Conservation (phyloP, 2,113 vertebrate species). For the Pelvicachromis taeniatus region DNA sequence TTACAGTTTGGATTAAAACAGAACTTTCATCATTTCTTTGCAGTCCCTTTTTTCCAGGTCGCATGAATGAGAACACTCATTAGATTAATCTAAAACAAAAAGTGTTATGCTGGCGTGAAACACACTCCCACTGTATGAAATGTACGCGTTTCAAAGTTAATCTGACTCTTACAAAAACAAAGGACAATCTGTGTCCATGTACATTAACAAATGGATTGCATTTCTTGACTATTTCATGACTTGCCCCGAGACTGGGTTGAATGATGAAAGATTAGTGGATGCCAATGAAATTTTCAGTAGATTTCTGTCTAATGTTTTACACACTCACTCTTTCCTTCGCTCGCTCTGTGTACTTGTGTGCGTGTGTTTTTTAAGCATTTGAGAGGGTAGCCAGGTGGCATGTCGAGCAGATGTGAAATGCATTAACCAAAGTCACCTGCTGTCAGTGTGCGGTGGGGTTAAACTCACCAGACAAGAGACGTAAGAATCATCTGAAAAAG, state of each 20-base stretch:
- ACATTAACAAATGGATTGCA: neutral
- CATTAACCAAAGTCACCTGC: constrained; percentile 29
- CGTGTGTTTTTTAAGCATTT: neutral
- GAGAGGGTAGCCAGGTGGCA: constrained; percentile 24
- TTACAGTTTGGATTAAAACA: neutral
- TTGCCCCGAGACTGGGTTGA: neutral
- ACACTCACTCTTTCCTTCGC: neutral
- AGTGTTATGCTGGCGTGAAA: neutral
- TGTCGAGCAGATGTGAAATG: constrained; percentile 28
- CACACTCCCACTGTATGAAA: neutral
- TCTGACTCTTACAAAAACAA: neutral
- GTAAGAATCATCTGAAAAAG: neutral
- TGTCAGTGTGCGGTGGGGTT: neutral
- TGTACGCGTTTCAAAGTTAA: neutral
- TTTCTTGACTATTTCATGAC: neutral
- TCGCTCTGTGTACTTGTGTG: neutral
- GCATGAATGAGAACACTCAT: neutral
- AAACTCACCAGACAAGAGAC: neutral
- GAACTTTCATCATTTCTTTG: neutral
- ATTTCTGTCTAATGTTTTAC: neutral
- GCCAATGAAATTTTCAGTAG: neutral
- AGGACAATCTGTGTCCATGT: neutral
- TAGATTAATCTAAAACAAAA: neutral
- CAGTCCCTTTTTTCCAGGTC: neutral
- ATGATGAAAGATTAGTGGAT: neutral